Evolutionary conservation across 2,113 vertebrate species (phyloP).

Genomic region (Pygoscelis antarcticus): DNA sequence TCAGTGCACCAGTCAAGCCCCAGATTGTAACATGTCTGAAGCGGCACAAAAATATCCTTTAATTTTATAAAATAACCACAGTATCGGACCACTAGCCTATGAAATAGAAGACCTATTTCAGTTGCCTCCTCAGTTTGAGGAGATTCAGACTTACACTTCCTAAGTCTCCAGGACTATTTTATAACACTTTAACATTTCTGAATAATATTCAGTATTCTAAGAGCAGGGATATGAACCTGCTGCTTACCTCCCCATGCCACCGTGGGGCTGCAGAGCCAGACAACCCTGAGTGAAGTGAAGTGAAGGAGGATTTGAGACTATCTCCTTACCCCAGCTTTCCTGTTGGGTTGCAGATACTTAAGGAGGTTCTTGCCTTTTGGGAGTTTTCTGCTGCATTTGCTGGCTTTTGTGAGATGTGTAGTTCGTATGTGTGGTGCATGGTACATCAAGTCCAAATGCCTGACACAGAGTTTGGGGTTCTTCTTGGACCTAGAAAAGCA

Average conservation of each 20-base stretch:
- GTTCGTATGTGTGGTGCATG: neutral
- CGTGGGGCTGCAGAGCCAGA: neutral
- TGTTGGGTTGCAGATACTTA: neutral
- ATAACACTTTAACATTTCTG: neutral
- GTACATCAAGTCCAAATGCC: neutral
- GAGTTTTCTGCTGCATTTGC: neutral
- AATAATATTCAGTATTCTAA: neutral
- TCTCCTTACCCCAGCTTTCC: neutral
- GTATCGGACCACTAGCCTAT: conserved; percentile 12
- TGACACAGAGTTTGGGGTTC: neutral
- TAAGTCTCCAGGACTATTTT: neutral
- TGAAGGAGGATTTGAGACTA: neutral
- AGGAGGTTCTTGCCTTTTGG: neutral
- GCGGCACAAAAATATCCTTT: neutral
- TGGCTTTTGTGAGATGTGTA: neutral
- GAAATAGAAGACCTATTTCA: conserved; percentile 41
- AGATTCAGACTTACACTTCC: neutral
- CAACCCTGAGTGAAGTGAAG: neutral
- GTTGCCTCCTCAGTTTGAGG: neutral
- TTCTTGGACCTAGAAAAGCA: neutral
- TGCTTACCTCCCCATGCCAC: neutral
- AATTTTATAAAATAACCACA: conserved; percentile 12
- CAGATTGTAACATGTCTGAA: conserved; percentile 8
- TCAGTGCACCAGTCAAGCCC: neutral
- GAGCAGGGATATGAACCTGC: neutral